These are phyloP conservation scores for Acanthurus leucopareius DNA, from an alignment of 2,797 vertebrate species.

Conservation along the genomic window DNA sequence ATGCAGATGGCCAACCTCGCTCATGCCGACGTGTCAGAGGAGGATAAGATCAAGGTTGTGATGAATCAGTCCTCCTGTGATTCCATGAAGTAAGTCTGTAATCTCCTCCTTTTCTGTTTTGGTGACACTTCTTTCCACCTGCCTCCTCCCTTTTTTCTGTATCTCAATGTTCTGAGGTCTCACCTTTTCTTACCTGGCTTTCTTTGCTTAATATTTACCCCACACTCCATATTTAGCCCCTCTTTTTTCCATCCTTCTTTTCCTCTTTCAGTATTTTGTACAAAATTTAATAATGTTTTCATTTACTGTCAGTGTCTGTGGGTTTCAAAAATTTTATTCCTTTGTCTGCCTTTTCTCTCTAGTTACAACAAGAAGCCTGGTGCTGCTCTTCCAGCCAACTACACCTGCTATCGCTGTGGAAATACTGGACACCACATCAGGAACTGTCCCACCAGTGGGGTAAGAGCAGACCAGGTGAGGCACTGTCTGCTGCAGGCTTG, in stretches of 20 bases:
- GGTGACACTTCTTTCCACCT: background rate
- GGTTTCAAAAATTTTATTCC: background rate
- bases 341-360: slow-evolving; percentile 7
- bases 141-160: background rate
- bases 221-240: background rate
- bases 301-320: background rate
- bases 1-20: slow-evolving; percentile 96
- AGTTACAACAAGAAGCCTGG: slow-evolving; percentile 95
- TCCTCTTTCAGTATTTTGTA: background rate
- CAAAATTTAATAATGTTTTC: background rate
- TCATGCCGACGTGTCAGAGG: slow-evolving; percentile 94
- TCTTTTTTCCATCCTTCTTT: background rate
- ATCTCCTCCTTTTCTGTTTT: background rate
- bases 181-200: background rate
- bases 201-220: background rate
- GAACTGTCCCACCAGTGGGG: slow-evolving; percentile 94
- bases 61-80: slow-evolving; percentile 96
- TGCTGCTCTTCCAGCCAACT: slow-evolving; percentile 91
- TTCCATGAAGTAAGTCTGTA: slow-evolving; percentile 91
- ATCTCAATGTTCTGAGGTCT: background rate
- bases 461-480: slow-evolving; percentile 75
- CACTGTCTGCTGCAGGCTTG: background rate
- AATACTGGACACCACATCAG: slow-evolving; percentile 96
- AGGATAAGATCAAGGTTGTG: slow-evolving; percentile 98
- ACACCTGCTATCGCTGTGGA: slow-evolving; percentile 96